A percentile compares a stretch with the other conserved stretches of the same genome.
phyloP scores from a whole-genome alignment of 1,140 invertebrate genomes.

The Drosophila elegans region DNA sequence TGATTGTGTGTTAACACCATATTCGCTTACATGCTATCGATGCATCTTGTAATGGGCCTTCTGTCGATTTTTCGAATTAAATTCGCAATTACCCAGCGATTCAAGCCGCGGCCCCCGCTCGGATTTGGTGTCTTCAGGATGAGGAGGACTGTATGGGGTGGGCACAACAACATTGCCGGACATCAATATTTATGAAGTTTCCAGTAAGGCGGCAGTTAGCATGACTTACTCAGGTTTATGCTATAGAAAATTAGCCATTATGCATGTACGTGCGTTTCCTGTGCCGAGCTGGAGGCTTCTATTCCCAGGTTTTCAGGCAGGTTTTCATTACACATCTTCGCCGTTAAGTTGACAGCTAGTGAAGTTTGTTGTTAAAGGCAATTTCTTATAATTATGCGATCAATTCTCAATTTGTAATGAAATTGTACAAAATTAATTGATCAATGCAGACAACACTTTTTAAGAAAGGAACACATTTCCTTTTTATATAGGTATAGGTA shows the following conservation, averaged over 20 bases:
- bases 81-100: constrained; percentile 41
- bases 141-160: constrained; percentile 9
- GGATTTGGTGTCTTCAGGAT: constrained; percentile 25
- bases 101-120: background rate
- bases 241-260: constrained; percentile 40
- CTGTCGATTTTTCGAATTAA: constrained; percentile 75
- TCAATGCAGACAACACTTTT: no score
- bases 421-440: no score
- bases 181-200: constrained; percentile 74
- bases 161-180: constrained; percentile 33
- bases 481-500: no score
- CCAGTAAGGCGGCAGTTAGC: constrained; percentile 31
- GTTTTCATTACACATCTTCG: constrained; percentile 6
- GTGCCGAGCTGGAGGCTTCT: constrained; percentile 15
- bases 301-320: constrained; percentile 16
- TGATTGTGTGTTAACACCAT: constrained; percentile 81
- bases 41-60: constrained; percentile 65
- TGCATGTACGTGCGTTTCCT: constrained; percentile 30
- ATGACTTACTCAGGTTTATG: constrained; percentile 33
- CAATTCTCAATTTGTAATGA: no score
- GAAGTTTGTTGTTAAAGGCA: no score
- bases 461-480: no score
- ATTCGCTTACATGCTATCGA: constrained; percentile 80
- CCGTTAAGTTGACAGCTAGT: constrained; percentile 10
- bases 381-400: no score